Evolutionary conservation across 2,797 vertebrate genomes (phyloP).

Genomic region (Anas bahamensis): DNA sequence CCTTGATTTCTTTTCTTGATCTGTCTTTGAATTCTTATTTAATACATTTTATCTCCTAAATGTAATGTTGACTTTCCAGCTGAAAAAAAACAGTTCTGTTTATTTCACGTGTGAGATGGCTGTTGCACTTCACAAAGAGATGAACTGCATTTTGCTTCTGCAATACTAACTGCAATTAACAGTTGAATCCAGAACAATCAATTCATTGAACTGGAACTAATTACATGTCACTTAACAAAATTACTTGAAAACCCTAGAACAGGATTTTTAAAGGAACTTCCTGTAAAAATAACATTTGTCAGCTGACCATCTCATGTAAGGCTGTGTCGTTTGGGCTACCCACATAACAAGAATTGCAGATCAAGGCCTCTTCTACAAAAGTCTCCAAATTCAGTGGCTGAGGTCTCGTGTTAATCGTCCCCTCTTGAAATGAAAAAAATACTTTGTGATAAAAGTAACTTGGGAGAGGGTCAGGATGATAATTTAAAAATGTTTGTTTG

Average conservation of each 20-base stretch:
- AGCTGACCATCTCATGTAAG: neutral
- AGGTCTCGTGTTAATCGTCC: neutral
- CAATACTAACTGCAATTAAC: neutral
- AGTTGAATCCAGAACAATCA: neutral
- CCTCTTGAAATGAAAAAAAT: neutral
- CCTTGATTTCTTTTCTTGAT: neutral
- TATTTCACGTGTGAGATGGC: neutral
- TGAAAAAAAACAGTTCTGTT: neutral
- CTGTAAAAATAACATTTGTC: neutral
- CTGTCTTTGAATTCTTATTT: neutral
- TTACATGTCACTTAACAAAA: neutral
- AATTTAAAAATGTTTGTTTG: neutral
- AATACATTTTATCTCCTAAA: neutral
- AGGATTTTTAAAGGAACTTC: neutral
- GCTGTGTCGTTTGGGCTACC: neutral
- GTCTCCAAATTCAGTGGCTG: neutral
- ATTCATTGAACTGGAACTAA: neutral
- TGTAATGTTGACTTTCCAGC: neutral
- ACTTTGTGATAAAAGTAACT: neutral
- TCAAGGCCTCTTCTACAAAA: neutral
- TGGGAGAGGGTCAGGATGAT: neutral
- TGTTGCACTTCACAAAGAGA: neutral
- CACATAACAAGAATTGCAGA: neutral
- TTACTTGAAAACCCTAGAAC: neutral
- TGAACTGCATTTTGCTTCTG: neutral